These are phyloP conservation scores for Furcifer pardalis DNA, from an alignment of 2,797 vertebrate genomes.

Conservation along the genomic window DNA sequence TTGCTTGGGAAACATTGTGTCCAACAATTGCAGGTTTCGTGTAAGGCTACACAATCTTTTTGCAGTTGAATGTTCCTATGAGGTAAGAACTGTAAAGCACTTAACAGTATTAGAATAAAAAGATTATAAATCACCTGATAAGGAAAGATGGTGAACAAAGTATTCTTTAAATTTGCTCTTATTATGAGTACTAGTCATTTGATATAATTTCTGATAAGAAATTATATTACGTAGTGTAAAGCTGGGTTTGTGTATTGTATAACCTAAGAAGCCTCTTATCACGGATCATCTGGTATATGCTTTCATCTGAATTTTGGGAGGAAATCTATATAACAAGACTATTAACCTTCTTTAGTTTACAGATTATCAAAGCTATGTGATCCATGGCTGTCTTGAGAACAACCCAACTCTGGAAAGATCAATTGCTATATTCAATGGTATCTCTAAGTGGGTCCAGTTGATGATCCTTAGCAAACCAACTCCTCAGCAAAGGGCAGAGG, in stretches of 20 bases:
- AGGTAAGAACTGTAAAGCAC: neutral
- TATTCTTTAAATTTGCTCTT: neutral
- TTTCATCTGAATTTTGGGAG: neutral
- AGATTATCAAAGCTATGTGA: slow-evolving; percentile 96
- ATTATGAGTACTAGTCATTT: neutral
- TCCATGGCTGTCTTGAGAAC: slow-evolving; percentile 90
- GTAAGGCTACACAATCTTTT: neutral
- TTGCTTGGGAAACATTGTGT: neutral
- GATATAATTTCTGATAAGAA: neutral
- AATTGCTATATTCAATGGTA: slow-evolving; percentile 93
- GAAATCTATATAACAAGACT: neutral
- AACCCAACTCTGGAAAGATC: slow-evolving; percentile 95
- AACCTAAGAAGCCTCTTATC: slow-evolving; percentile 8
- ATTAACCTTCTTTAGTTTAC: slow-evolving; percentile 83
- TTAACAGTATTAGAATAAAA: neutral
- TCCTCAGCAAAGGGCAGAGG: slow-evolving; percentile 91
- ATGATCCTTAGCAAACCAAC: slow-evolving; percentile 98
- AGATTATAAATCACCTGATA: neutral
- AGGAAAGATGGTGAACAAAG: no score
- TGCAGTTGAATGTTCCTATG: neutral
- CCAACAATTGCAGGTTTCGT: neutral
- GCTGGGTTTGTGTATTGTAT: neutral
- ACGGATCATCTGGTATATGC: neutral
- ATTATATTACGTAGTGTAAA: neutral
- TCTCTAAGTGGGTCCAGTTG: slow-evolving; percentile 97